Evolutionary conservation across 1,140 invertebrate species (phyloP), one percentile per base, ranked within the genome.

Genomic region (Caerostris darwini): DNA sequence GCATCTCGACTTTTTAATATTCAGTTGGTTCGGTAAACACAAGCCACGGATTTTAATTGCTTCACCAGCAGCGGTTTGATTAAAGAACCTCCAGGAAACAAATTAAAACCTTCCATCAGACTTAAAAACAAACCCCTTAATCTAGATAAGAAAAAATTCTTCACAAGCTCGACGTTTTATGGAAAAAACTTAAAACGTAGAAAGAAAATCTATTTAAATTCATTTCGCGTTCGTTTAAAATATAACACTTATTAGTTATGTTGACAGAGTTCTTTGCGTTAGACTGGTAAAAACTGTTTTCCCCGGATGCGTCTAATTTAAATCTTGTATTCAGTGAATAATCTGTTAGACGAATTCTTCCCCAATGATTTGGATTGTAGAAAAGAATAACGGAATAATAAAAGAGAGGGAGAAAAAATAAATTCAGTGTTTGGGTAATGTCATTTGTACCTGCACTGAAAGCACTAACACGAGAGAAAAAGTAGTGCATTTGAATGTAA

Each of bases 401-500:
- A 56, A n/a, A 56, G 14, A 17, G 14, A 34, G 34, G 5, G 14
- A n/a, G 14, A 19, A n/a, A 7, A 85, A 57, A 58, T 3, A 85
- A 58, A 57, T 12, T 34, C 12, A 50, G 71, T 81, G 50, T 19
- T 85, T 58, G 12, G 4, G 6, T 57, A 57, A 57, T 57, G 54
- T 85, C 14, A 57, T 85, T 85, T 85, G 53, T 14, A 85, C 54
- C 82, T 85, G 54, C 12, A 14, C 6, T 17, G 19, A 56, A 85
- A 57, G 10, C n/a, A 5, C 7, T 17, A 17, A 19, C 14, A 19
- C 14, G 6, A n/a, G 71, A 53, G 34, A 85, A 85, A 57, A 85
- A 57, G n/a, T 5, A 34, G 34, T 17, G 56, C 54, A 85, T 85
- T 56, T 85, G 82, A 57, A 85, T 85, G 82, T 10, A 85, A 85